phyloP scores from a whole-genome alignment of 1,140 invertebrate genomes.

The Coelopa frigida region DNA sequence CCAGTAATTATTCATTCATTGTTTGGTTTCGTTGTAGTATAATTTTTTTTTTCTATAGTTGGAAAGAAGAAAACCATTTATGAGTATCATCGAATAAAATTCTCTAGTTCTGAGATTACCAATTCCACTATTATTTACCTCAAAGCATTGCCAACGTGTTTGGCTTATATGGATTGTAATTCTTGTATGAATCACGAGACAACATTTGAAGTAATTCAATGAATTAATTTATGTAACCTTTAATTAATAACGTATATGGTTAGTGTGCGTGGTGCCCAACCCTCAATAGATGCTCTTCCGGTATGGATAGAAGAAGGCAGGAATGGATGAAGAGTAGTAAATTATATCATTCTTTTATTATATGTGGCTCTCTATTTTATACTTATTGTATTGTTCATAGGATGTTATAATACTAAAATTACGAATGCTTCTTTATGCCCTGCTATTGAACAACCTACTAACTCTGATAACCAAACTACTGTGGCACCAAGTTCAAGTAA shows the following conservation, averaged over 20 bases:
- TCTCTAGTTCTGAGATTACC: conserved; percentile 65
- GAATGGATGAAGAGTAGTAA: conserved; percentile 75
- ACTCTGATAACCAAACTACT: too few relatives aligned
- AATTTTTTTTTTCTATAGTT: conserved; percentile 59
- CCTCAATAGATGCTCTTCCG: conserved; percentile 75
- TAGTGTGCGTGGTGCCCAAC: conserved; percentile 85
- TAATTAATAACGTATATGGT: conserved; percentile 1
- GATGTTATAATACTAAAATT: conserved; percentile 51
- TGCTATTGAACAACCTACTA: too few relatives aligned
- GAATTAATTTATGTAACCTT: background rate
- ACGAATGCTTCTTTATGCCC: conserved; percentile 4
- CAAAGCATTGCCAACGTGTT: conserved; percentile 78
- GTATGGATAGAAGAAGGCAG: conserved; percentile 87
- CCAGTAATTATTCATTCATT: conserved; percentile 72
- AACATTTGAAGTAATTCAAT: conserved; percentile 53
- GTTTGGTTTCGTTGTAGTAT: too few relatives aligned
- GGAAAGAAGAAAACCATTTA: conserved; percentile 87
- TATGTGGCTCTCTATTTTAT: too few relatives aligned
- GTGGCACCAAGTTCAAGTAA: too few relatives aligned
- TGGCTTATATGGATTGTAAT: conserved; percentile 67
- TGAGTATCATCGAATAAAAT: conserved; percentile 88
- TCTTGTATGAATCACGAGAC: conserved; percentile 56
- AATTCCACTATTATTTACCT: conserved; percentile 81
- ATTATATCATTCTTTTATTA: too few relatives aligned
- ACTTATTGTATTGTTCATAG: too few relatives aligned